Evolutionary conservation across 2,113 vertebrate genomes (phyloP).

Genomic region (Turdus rufiventris): DNA sequence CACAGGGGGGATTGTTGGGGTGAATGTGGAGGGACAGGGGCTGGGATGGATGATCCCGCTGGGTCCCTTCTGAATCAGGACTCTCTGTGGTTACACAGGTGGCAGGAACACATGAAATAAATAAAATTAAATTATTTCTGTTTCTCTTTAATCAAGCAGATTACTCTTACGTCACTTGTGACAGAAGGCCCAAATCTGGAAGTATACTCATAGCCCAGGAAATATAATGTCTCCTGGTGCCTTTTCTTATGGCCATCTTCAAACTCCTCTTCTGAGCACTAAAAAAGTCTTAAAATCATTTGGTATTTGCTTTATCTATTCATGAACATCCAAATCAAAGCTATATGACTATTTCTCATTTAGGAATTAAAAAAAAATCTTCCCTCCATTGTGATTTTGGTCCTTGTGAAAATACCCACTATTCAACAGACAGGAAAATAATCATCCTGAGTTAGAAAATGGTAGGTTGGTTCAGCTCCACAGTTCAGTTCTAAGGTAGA

Average conservation of each 20-base stretch:
- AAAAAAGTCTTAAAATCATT: background rate
- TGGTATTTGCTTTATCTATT: background rate
- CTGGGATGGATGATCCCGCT: rapidly evolving
- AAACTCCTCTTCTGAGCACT: background rate
- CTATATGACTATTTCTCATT: background rate
- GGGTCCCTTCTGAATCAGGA: background rate
- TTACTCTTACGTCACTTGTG: background rate
- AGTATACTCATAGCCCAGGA: background rate
- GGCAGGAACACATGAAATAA: background rate
- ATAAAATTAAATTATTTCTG: background rate
- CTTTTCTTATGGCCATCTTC: background rate
- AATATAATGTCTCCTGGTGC: background rate
- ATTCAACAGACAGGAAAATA: background rate
- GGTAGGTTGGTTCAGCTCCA: background rate
- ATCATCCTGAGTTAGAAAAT: background rate
- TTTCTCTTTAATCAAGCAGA: background rate
- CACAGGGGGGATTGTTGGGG: background rate
- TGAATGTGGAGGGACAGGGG: background rate
- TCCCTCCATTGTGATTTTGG: background rate
- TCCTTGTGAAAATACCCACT: background rate
- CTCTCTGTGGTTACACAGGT: background rate
- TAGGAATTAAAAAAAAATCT: background rate
- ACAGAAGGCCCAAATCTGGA: background rate
- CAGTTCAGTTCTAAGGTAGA: background rate
- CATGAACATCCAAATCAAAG: background rate